These are phyloP conservation scores for Malacoraja senta DNA, from an alignment of 2,797 vertebrate genomes.

Conservation along the genomic window DNA sequence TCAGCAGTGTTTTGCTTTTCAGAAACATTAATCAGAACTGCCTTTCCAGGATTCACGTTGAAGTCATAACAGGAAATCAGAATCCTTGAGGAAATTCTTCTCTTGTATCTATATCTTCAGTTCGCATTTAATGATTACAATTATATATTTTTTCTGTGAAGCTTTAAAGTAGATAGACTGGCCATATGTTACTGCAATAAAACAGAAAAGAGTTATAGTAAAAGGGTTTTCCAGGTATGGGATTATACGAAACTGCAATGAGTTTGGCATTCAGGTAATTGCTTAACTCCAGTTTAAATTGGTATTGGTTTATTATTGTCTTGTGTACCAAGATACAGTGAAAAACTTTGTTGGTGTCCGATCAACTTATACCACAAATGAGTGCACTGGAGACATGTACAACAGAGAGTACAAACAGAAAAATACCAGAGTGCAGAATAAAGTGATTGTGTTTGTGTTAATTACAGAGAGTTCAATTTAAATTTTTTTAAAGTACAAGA, in stretches of 20 bases:
- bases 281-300: not conserved
- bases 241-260: not conserved
- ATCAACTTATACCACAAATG: no score
- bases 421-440: no score
- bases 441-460: no score
- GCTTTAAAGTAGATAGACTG: not conserved
- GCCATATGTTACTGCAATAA: not conserved
- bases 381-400: no score
- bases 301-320: no score
- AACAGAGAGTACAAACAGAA: no score
- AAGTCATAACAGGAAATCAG: not conserved
- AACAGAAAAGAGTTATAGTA: not conserved
- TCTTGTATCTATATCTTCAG: not conserved
- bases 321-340: no score
- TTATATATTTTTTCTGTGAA: not conserved
- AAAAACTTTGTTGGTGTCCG: no score
- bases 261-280: not conserved
- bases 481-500: no score
- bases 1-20: no score
- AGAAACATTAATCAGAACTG: no score
- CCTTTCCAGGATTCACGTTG: not conserved
- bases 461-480: no score
- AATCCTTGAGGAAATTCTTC: not conserved
- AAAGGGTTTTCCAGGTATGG: not conserved
- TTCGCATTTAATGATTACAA: not conserved